These are phyloP conservation scores for Prinia subflava DNA, from an alignment of 2,113 vertebrate genomes.

Conservation along the genomic window DNA sequence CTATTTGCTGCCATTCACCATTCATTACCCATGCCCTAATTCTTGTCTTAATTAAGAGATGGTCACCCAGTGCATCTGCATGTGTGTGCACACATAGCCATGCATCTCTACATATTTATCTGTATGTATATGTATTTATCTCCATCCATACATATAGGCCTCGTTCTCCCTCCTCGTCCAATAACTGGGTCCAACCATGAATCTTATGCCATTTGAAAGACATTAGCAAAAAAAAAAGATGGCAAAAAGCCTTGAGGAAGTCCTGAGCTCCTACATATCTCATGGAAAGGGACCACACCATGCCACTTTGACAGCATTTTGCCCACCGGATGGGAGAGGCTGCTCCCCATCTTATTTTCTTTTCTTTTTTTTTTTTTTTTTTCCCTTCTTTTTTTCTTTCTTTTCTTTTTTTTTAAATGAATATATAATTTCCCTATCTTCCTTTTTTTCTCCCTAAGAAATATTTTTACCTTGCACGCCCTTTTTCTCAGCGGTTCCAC, in stretches of 20 bases:
- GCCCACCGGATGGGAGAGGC: not conserved
- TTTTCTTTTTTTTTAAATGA: not conserved
- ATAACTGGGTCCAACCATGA: not conserved
- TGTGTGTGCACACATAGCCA: fast-evolving
- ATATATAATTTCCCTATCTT: not conserved
- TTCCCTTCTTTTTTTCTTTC: not conserved
- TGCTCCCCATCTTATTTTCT: not conserved
- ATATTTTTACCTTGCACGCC: not conserved
- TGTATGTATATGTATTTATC: too few species aligned
- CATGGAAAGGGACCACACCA: not conserved
- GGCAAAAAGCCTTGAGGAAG: not conserved
- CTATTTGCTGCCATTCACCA: not conserved
- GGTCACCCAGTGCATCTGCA: not conserved
- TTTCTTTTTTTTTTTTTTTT: not conserved
- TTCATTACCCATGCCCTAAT: not conserved
- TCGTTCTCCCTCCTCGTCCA: not conserved
- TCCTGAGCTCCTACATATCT: not conserved
- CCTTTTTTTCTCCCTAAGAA: not conserved
- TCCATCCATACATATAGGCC: not conserved
- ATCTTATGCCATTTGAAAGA: not conserved
- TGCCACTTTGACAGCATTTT: not conserved
- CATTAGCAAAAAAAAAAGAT: not conserved
- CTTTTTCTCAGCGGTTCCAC: not conserved
- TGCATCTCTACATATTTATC: not conserved
- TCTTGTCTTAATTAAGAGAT: not conserved